Evolutionary conservation across 2,113 vertebrate genomes (phyloP).

Genomic region (Dasyornis broadbenti): DNA sequence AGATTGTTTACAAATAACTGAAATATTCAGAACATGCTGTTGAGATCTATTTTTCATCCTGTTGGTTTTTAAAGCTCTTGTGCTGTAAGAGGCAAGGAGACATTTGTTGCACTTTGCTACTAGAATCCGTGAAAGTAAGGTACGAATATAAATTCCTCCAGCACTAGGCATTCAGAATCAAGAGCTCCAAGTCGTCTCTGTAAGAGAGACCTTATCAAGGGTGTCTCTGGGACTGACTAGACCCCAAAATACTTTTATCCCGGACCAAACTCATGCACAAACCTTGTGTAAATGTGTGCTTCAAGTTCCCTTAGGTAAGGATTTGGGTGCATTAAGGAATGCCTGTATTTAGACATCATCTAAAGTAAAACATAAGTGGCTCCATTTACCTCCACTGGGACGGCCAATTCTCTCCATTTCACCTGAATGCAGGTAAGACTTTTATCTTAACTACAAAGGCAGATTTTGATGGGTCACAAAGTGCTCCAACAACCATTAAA

Average conservation of each 20-base stretch:
- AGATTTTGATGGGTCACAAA: background rate
- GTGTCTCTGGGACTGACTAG: background rate
- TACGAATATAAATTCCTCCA: background rate
- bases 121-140: background rate
- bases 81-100: background rate
- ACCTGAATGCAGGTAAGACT: background rate
- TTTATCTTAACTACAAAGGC: background rate
- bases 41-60: background rate
- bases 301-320: background rate
- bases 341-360: background rate
- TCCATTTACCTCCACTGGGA: background rate
- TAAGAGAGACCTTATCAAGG: background rate
- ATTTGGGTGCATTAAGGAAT: background rate
- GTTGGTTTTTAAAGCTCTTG: background rate
- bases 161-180: background rate
- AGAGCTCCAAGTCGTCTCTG: background rate
- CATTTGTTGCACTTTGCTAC: background rate
- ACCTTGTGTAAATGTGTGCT: background rate
- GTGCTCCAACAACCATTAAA: background rate
- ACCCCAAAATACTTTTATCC: background rate
- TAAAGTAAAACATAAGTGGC: background rate
- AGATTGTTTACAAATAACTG: background rate
- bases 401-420: background rate
- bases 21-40: background rate
- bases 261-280: background rate